phyloP scores from a whole-genome alignment of 2,797 vertebrate species.

The Syndactyla subalaris region DNA sequence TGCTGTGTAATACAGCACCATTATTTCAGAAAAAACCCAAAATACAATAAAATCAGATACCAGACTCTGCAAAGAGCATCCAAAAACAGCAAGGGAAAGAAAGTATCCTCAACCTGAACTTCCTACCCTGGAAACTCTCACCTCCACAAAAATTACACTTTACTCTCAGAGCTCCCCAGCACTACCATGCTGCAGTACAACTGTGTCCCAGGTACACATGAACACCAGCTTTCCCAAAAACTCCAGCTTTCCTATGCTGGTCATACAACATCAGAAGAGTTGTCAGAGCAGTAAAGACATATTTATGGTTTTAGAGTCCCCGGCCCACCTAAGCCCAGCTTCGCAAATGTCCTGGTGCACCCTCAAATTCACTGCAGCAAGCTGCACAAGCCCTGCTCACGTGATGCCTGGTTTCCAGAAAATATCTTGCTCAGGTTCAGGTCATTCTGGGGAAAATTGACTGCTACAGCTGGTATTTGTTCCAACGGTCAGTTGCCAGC shows the following conservation, averaged over 20 bases:
- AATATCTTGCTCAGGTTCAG: background rate
- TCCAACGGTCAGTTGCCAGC: rapidly evolving
- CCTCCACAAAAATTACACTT: background rate
- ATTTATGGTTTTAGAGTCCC: background rate
- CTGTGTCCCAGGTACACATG: background rate
- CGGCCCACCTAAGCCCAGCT: background rate
- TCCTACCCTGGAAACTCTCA: background rate
- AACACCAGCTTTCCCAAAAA: background rate
- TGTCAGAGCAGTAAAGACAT: background rate
- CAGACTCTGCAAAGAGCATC: background rate
- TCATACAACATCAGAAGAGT: background rate
- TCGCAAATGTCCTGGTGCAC: background rate
- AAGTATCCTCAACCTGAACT: background rate
- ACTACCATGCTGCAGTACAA: background rate
- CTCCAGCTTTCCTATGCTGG: background rate
- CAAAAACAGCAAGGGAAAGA: background rate
- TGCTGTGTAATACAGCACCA: background rate
- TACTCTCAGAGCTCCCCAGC: background rate
- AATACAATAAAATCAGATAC: background rate
- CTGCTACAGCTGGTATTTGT: background rate
- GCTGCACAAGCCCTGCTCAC: rapidly evolving
- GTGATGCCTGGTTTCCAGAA: background rate
- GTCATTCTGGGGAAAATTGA: background rate
- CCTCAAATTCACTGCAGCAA: background rate
- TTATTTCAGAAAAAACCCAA: background rate